These are phyloP conservation scores for Craterocephalus amniculus DNA, from an alignment of 2,797 vertebrate genomes.

Conservation along the genomic window DNA sequence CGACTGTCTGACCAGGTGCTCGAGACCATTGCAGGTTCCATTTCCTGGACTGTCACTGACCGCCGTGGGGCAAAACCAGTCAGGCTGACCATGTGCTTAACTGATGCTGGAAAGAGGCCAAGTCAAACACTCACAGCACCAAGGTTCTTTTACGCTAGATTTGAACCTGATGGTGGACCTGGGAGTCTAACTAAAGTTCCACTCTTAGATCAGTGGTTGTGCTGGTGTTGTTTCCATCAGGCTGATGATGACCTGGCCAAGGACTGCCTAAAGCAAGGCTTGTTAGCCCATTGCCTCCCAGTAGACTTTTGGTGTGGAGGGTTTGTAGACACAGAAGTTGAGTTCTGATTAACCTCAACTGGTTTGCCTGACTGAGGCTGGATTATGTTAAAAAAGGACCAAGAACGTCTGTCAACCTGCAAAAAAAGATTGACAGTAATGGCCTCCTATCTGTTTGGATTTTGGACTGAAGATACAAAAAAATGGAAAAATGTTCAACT, in stretches of 20 bases:
- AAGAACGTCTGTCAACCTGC: neutral
- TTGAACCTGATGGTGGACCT: constrained; percentile 9
- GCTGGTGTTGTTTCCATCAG: constrained; percentile 4
- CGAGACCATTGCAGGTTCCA: neutral
- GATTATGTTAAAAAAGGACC: neutral
- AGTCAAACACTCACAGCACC: constrained; percentile 9
- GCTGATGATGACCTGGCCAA: constrained; percentile 7
- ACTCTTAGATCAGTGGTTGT: neutral
- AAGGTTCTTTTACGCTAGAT: neutral
- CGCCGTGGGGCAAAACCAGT: neutral
- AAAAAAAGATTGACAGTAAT: no score
- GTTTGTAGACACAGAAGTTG: neutral
- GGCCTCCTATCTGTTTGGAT: no score
- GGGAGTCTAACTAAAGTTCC: neutral
- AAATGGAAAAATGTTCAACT: no score
- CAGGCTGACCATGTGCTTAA: neutral
- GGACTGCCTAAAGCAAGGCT: constrained; percentile 2
- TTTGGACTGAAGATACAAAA: no score
- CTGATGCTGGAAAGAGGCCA: constrained; percentile 7
- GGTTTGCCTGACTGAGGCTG: neutral
- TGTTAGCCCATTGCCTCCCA: neutral
- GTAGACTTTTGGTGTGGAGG: neutral
- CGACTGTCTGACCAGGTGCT: neutral
- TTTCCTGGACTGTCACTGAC: constrained; percentile 12
- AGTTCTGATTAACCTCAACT: neutral